Base-by-base conservation (phyloP, 2,113 vertebrate species). In the Sarotherodon lohbergeri region DNA sequence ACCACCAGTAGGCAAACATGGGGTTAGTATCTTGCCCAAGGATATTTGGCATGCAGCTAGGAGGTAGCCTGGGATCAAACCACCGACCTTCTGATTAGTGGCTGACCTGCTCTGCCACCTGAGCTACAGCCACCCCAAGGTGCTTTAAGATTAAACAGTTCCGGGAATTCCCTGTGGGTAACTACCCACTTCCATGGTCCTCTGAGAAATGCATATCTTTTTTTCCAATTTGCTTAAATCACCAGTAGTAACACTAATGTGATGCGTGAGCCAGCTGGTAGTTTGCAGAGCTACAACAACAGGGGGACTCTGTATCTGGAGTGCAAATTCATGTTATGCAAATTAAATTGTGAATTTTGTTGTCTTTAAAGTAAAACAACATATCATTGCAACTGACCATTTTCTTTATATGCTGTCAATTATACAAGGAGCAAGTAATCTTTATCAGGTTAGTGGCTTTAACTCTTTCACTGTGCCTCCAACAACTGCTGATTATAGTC, bases 341-440 rank as follows among this genome's bases (percentile, higher is more conserved):
- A 78, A 78, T 78, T 1, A 4, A 5, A 78, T 13, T 12, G 11
- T 34, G 16, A 19, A 78, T 52, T n/a, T 78, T 52, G 10, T 78
- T 27, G 46, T 11, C 27, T 78, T 78, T 52, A 19, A 52, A 78
- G 27, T 52, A 32, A 50, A 32, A 32, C 8, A 19, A 76, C 43
- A 11, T 29, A 48, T 48, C 22, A 76, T 0, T 0, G 7, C 22
- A 76, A 48, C 22, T 73, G 11, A 73, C 12, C n/a, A 43, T 46
- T 46, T 46, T 73, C 7, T 73, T 17, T 27, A 46, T 73, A 46
- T 73, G n/a, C 61, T 66, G 61, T 73, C 24, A 71, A 46, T 43
- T 22, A 43, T 73, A 46, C 41, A 73, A 46, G 22, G 8, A 73
- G 22, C 9, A 0, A 73, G 24, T 76, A 76, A 48, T 76, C 24